Evolutionary conservation across 2,113 vertebrate genomes (phyloP).

Genomic region (Tyrannus savana): DNA sequence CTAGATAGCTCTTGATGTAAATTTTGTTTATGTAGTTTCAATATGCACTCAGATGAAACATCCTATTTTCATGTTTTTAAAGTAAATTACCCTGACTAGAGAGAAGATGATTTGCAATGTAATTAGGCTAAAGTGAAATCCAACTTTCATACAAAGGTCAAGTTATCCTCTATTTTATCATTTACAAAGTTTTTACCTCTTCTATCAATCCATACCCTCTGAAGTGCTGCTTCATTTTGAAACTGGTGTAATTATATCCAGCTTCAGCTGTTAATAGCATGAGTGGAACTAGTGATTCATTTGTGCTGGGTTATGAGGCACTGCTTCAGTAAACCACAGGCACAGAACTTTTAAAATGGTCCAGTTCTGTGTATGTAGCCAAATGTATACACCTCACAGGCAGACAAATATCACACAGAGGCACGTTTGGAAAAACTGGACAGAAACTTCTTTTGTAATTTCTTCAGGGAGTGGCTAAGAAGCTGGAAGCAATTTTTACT

Average conservation of each 20-base stretch:
- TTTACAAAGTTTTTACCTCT: slow-evolving; percentile 35
- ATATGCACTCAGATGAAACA: slow-evolving; percentile 54
- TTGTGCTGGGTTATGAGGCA: not conserved
- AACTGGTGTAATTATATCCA: not conserved
- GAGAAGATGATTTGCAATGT: slow-evolving; percentile 40
- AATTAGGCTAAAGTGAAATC: slow-evolving; percentile 50
- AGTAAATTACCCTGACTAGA: slow-evolving; percentile 55
- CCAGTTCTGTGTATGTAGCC: not conserved
- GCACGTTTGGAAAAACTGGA: not conserved
- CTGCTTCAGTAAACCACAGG: not conserved
- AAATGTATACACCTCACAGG: not conserved
- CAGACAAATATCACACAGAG: not conserved
- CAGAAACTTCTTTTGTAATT: not conserved
- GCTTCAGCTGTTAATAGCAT: not conserved
- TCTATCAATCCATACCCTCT: not conserved
- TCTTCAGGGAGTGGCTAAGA: not conserved
- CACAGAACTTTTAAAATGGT: not conserved
- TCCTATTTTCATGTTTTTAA: slow-evolving; percentile 54
- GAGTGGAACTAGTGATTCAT: not conserved
- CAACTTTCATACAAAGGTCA: slow-evolving; percentile 58
- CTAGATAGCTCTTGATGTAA: slow-evolving; percentile 47
- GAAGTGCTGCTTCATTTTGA: not conserved
- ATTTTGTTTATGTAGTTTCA: slow-evolving; percentile 62
- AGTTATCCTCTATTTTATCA: not conserved
- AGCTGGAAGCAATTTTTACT: not conserved